Base-by-base conservation (phyloP, 2,113 vertebrate species). In the Caranx melampygus region DNA sequence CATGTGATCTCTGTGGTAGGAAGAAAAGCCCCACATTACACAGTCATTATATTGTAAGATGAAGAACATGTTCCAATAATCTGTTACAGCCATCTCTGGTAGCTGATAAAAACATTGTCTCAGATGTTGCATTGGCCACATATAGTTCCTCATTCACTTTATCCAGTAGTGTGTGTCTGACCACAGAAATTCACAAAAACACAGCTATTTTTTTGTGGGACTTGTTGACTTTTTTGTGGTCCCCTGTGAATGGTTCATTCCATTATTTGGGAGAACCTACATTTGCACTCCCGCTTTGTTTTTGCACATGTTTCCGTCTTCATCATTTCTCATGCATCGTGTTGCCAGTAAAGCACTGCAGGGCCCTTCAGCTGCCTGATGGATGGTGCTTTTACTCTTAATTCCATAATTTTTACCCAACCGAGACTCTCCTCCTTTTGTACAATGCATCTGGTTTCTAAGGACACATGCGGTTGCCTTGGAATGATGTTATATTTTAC, bases 401-500 rank as follows among this genome's bases (percentile, higher is more conserved):
- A 72, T 77, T 59, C 44, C 59, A 37, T 75, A 10, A 35, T 66
- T 75, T 55, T 72, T 35, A 65, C 65, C 5, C 49, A 84, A 71
- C 68, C 12, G 16, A 76, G 59, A 16, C 70, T 87, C 75, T 63
- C 49, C 69, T 84, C 75, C 63, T 72, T 51, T 74, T 72, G 40
- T 60, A 35, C 44, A 34, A 59, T 84, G 89, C 84, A 89, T 91
- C 82, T 92, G 86, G 86, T 88, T 90, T 84, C 84, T 75, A 76
- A 75, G 85, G 82, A 89, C 78, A 87, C 84, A 89, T 89, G 82
- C 76, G 87, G 87, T 89, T 86, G 79, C 87, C 84, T 77, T 79
- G 85, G 90, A 88, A 88, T 89, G 82, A 90, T 82, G 71, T 88
- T 82, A 69, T 72, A 61, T 84, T 89, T 87, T 88, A 85, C 81